Evolutionary conservation across 2,113 vertebrate species (phyloP), one percentile per base, ranked within the genome.

Genomic region (Bubalus kerabau): DNA sequence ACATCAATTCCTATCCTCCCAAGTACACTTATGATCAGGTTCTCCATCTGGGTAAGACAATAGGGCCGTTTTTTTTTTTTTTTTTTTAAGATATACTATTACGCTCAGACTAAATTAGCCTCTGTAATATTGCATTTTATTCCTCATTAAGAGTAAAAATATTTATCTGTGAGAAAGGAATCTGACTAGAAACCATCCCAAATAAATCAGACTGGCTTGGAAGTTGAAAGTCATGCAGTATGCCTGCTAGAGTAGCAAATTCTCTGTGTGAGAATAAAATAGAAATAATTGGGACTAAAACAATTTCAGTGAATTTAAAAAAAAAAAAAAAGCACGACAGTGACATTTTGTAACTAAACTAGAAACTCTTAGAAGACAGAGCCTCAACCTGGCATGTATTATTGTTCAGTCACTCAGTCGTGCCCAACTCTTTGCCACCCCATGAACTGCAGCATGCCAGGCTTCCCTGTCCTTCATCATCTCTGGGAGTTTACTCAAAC

Each of bases 1-100:
- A 17, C 13, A 46, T 59, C n/a, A 83, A 28, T 81, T 94, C 54
- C 56, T 9, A 36, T 3, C 10, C 8, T 90, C 4, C 6, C 5
- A 43, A 50, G 60, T 59, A 76, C 1, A 59, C 19, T 90, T 50
- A 30, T 60, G 60, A 46, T 36, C 8, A 32, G 28, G 24, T 21
- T 48, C 52, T 86, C 40, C 52, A 32, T 84, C 23, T 91, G 40
- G 4, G 11, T 83, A 84, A 93, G 30, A 87, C 54, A 64, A 32
- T 64, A 36, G 19, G 2, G 0, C 2, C 10, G 2, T 9, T 9
- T 9, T 46, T 46, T 7, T 0, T 10, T 76, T 90, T 12, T 9
- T 59, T 26, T 13, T 28, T 36, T 88, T 78, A n/a, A 64, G 30
- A 10, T 15, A 91, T 3, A 28, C 2, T 67, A 14, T 52, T 5